Evolutionary conservation across 2,888 invertebrate genomes (phyloP).

Genomic region (Drosophila neotestacea): DNA sequence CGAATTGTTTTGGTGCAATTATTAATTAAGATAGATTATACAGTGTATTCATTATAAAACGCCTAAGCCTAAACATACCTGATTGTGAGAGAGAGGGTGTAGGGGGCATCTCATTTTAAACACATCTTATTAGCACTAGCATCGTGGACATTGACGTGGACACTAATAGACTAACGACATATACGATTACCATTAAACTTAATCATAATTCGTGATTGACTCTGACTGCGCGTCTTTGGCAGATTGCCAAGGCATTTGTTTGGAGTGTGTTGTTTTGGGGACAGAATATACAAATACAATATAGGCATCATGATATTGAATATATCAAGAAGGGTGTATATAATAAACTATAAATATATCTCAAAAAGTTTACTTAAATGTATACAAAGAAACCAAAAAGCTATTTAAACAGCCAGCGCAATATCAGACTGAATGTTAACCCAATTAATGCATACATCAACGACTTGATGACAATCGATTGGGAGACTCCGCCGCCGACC

Average conservation of each 20-base stretch:
- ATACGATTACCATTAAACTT: conserved; percentile 31
- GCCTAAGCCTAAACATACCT: conserved; percentile 56
- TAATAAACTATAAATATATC: conserved; percentile 44
- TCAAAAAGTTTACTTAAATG: conserved; percentile 57
- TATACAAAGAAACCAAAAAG: conserved; percentile 47
- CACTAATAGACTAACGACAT: not conserved
- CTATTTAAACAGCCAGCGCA: conserved; percentile 82
- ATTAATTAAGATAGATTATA: conserved; percentile 23
- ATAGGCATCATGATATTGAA: conserved; percentile 14
- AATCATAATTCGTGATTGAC: conserved; percentile 62
- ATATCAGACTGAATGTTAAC: conserved; percentile 72
- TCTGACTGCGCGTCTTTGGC: conserved; percentile 45
- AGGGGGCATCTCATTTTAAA: not conserved
- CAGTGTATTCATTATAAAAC: conserved; percentile 28
- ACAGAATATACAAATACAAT: conserved; percentile 55
- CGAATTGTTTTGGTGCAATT: conserved; percentile 63
- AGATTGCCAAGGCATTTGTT: conserved; percentile 54
- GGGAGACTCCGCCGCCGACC: conserved; percentile 65
- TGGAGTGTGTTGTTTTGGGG: conserved; percentile 32
- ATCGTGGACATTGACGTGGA: conserved; percentile 19
- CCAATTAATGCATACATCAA: conserved; percentile 77
- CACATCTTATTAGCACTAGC: conserved; percentile 3
- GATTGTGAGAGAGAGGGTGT: conserved; percentile 10
- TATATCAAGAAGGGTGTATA: conserved; percentile 28
- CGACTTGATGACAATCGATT: conserved; percentile 75